Evolutionary conservation across 2,888 invertebrate genomes (phyloP), one percentile per base, ranked within the genome.

Genomic region (Cetonia aurata): DNA sequence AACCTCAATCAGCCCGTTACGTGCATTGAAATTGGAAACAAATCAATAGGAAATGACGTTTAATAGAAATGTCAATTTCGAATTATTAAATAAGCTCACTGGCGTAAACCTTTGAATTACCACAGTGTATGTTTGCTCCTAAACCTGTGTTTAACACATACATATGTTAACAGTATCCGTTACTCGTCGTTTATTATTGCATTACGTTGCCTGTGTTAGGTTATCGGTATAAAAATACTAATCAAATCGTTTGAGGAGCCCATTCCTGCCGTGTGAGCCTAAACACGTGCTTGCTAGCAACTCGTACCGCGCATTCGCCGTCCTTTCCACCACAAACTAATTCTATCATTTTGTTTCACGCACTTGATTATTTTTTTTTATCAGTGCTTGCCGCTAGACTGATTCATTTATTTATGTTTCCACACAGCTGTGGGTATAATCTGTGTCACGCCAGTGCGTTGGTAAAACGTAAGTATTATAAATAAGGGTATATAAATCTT

Each of bases 351-450:
- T 37, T 65, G 50, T 48, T 50, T 50, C 50, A 65, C 50, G 62
- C 62, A 65, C 62, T 50, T 65, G 62, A 65, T 65, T 65, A 19
- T 65, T 65, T 65, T 37, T 33, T 37, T 65, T 65, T 65, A 65
- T 65, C 62, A 52, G 62, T 65, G 50, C 50, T 65, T 65, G 50
- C 62, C 37, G 62, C 50, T 65, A 52, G 50, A 37, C 50, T 50
- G 62, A 52, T 50, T 65, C 62, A 65, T 65, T 65, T 65, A 65
- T 65, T 65, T 65, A 65, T 65, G 33, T 65, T 52, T 17, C 37
- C 12, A 65, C 62, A 50, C 62, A 65, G 62, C 62, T 65, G 62
- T 62, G 62, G 62, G 62, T 65, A 33, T 50, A 65, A 65, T 65
- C 37, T 46, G 41, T 65, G 50, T 65, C 52, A 65, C 46, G 17